Evolutionary conservation across 2,797 vertebrate species (phyloP), one percentile per base, ranked within the genome.

Genomic region (Mus spretus): DNA sequence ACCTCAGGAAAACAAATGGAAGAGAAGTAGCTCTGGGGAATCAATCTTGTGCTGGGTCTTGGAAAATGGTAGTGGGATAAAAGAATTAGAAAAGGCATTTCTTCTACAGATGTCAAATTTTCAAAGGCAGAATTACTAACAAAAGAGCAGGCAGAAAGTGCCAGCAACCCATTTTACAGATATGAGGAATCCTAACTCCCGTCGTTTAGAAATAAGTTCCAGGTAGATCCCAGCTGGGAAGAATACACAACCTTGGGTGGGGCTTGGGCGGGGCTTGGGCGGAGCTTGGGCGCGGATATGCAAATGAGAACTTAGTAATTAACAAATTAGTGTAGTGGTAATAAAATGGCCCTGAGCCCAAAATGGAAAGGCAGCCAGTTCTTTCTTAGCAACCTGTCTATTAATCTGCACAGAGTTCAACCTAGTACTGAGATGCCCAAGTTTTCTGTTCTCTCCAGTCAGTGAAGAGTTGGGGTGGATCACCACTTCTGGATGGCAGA

Each of bases 51-150:
- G 53, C 6, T 59, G 31, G 6, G 6, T 79, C 67, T 65, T 72
- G 17, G 47, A 61, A 96, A 95, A 78, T 34, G 8, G 82, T 4
- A 31, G 53, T 10, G 79, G 34, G 70, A 84, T n/a, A 88, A 97
- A 93, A n/a, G 15, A 65, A 50, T 17, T 93, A 79, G 57, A 84
- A 75, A 81, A 78, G 91, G 12, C 17, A 81, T 40, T 40, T 90
- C 11, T 37, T 17, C 24, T 37, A 2, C 12, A 47, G 10, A 24
- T 50, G 47, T 79, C 59, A 6, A 61, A 57, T 9, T 74, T 91
- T 91, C 90, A 80, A 87, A 96, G 34, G 80, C 74, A 79, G 78
- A 80, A n/a, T 80, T 57, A 80, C 72, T 87, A 57, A 91, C n/a
- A 17, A 82, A 77, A 65, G 19, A 34, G 11, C 47, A 90, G 28